Evolutionary conservation across 2,113 vertebrate species (phyloP).

Genomic region (Malaclemys terrapin): DNA sequence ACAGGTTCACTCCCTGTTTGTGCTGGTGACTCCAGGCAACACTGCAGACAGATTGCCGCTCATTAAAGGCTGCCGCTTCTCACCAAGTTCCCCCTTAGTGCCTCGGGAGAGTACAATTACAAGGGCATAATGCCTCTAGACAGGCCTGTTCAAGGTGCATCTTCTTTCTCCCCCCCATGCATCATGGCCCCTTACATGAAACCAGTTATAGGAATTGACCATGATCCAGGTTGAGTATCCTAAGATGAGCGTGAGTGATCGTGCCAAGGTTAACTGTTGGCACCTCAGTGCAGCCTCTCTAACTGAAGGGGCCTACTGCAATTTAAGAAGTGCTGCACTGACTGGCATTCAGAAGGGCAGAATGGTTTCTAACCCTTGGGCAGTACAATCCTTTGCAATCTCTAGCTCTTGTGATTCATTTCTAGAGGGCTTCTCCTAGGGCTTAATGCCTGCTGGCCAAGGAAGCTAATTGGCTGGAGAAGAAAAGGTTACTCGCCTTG

Average conservation of each 20-base stretch:
- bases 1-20: not conserved
- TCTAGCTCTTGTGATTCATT: not conserved
- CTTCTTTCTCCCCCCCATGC: not conserved
- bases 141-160: not conserved
- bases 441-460: not conserved
- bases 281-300: not conserved
- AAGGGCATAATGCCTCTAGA: too few relatives aligned
- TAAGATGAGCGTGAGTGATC: not conserved
- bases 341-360: fast-evolving
- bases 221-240: not conserved
- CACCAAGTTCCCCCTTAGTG: not conserved
- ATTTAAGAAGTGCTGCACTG: not conserved
- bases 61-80: not conserved
- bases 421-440: not conserved
- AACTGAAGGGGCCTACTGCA: not conserved
- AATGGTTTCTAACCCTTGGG: not conserved
- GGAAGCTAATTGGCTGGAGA: not conserved
- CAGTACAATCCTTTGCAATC: not conserved
- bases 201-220: too few relatives aligned
- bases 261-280: not conserved
- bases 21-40: not conserved
- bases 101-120: not conserved
- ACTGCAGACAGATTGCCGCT: not conserved
- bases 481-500: not conserved
- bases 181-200: not conserved